Percentiles rank a stretch among this genome's conserved stretches.
These are phyloP conservation scores for Atlantisia rogersi DNA, from an alignment of 2,113 vertebrate species.

Conservation along the genomic window DNA sequence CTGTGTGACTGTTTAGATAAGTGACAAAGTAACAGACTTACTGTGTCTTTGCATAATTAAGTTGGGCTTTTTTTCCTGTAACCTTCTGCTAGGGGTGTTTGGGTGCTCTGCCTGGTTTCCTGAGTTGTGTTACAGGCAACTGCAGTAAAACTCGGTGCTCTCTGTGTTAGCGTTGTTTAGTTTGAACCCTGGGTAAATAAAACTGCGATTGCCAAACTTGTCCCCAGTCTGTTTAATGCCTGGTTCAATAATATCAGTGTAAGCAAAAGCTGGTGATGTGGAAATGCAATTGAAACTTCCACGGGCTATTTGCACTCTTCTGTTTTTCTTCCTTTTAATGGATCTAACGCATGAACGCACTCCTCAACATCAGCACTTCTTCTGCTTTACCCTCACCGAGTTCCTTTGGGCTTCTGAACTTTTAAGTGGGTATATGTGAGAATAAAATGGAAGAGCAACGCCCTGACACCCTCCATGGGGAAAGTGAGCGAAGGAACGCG, in stretches of 20 bases:
- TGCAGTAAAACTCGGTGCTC: not conserved
- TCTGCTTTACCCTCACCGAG: not conserved
- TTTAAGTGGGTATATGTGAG: not conserved
- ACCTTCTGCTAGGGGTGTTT: not conserved
- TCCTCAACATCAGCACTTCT: not conserved
- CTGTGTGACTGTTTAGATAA: not conserved
- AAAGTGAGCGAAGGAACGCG: rapidly evolving
- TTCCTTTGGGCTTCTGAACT: not conserved
- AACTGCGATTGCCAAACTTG: not conserved
- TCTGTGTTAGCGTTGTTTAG: not conserved
- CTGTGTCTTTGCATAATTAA: not conserved
- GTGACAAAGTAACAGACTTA: not conserved
- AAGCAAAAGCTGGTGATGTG: not conserved
- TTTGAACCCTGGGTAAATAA: not conserved
- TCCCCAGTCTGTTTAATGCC: not conserved
- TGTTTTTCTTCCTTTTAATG: not conserved
- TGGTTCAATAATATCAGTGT: not conserved
- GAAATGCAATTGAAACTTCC: not conserved
- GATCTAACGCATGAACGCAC: rapidly evolving
- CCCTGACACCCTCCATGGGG: too few species aligned
- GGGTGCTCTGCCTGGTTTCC: not conserved
- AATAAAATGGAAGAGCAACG: not conserved
- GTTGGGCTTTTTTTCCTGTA: not conserved
- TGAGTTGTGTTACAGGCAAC: rapidly evolving
- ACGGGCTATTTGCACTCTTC: not conserved